Percentiles rank a stretch among this genome's conserved stretches.
These are phyloP conservation scores for Ursus arctos DNA, from an alignment of 2,113 vertebrate species.

Conservation along the genomic window DNA sequence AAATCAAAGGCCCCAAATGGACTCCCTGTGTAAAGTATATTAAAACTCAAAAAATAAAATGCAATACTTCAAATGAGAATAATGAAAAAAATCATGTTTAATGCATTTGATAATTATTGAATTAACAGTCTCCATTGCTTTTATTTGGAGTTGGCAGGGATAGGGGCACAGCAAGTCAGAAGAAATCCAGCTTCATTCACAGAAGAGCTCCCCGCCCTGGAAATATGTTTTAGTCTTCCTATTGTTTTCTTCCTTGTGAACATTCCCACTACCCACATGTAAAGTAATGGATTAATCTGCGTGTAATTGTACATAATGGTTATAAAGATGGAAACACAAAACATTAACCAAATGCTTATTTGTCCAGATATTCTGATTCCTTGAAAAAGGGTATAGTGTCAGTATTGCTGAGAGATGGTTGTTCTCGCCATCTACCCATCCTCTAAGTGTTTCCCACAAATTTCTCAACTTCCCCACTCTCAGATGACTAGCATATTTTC, in stretches of 20 bases:
- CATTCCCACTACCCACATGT: not conserved
- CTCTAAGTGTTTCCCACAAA: not conserved
- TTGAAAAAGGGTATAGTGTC: not conserved
- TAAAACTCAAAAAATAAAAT: conserved; percentile 63
- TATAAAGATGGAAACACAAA: conserved; percentile 33
- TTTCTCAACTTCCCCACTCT: not conserved
- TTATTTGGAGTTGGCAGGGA: not conserved
- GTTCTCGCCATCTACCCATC: not conserved
- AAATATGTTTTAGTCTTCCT: not conserved
- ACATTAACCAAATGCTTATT: not conserved
- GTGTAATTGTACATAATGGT: not conserved
- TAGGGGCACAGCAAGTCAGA: not conserved
- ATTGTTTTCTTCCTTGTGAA: not conserved
- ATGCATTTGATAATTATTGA: conserved; percentile 41
- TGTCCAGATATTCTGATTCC: not conserved
- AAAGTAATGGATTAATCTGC: not conserved
- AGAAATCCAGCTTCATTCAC: not conserved
- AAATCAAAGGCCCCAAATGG: conserved; percentile 25
- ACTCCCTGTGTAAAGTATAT: conserved; percentile 35
- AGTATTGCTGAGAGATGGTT: not conserved
- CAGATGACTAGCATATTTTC: not conserved
- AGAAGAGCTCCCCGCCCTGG: not conserved
- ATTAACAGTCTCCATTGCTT: not conserved
- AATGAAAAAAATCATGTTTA: not conserved
- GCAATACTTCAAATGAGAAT: conserved; percentile 33